phyloP scores from a whole-genome alignment of 2,113 vertebrate genomes.

The Aegithalos caudatus region DNA sequence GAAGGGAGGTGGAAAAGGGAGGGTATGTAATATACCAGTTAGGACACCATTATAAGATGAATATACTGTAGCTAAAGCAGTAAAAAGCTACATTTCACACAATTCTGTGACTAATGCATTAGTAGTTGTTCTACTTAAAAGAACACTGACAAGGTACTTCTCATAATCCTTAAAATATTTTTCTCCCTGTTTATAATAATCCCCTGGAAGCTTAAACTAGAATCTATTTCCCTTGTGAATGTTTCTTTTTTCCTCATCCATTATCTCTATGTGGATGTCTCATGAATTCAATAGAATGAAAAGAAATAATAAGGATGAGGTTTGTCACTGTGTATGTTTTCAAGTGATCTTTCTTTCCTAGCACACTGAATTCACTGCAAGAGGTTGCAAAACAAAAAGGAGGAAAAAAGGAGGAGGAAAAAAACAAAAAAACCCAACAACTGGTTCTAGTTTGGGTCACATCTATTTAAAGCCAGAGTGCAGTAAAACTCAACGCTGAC shows the following conservation, averaged over 20 bases:
- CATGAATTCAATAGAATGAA: not conserved
- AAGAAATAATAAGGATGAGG: not conserved
- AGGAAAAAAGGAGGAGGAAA: not conserved
- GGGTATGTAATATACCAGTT: not conserved
- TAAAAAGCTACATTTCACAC: slow-evolving; percentile 25
- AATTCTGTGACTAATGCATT: slow-evolving; percentile 30
- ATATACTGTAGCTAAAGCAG: slow-evolving; percentile 1
- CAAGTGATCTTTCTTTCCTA: not conserved
- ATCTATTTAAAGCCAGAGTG: slow-evolving; percentile 37
- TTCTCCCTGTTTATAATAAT: slow-evolving; percentile 30
- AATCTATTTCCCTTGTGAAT: slow-evolving; percentile 2
- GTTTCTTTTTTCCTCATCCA: not conserved
- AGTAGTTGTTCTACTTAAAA: slow-evolving; percentile 40
- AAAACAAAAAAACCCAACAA: not conserved
- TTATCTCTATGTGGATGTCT: not conserved
- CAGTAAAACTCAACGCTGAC: not conserved
- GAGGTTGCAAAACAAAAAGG: slow-evolving; percentile 31
- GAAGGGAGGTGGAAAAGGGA: not conserved
- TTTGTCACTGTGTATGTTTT: slow-evolving; percentile 25
- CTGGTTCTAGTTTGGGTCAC: not conserved
- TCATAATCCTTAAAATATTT: slow-evolving; percentile 35
- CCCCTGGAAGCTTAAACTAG: slow-evolving; percentile 25
- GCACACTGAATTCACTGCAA: not conserved
- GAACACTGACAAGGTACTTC: slow-evolving; percentile 18
- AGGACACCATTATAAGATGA: not conserved